A percentile compares a stretch with the other conserved stretches of the same genome.
Conservation (phyloP, 2,113 vertebrate genomes). For the Corvus moneduloides region DNA sequence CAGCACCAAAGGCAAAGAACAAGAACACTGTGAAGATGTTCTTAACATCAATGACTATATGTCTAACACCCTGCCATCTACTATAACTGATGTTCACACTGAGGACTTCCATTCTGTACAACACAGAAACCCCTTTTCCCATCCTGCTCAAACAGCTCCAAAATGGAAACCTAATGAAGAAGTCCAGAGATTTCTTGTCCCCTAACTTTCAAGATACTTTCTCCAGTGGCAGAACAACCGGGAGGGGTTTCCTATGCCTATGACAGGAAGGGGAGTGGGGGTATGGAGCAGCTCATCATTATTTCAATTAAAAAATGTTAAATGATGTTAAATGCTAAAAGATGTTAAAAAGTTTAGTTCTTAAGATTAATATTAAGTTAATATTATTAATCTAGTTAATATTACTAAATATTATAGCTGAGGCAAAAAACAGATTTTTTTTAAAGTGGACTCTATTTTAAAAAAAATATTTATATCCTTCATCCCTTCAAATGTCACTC, state of each 20-base stretch:
- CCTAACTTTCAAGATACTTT: not conserved
- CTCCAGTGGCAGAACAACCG: not conserved
- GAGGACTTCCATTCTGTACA: not conserved
- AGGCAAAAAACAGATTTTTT: not conserved
- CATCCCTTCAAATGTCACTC: not conserved
- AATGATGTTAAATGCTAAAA: no score
- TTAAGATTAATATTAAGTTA: no score
- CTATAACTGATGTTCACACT: not conserved
- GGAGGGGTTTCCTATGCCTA: not conserved
- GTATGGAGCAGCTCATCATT: not conserved
- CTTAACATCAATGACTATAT: not conserved
- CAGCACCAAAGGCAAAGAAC: not conserved
- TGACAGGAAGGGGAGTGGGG: not conserved
- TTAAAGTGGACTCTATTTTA: not conserved
- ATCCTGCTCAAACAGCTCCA: not conserved
- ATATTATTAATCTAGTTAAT: no score
- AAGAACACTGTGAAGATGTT: not conserved
- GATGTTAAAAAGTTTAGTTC: no score
- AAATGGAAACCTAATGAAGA: not conserved
- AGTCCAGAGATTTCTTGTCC: not conserved
- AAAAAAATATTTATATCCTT: not conserved
- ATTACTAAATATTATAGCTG: not conserved
- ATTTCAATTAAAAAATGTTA: not conserved
- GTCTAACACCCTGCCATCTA: not conserved
- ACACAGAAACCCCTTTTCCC: not conserved